A percentile compares a stretch with the other conserved stretches of the same genome.
These are phyloP conservation scores for Puntigrus tetrazona DNA, from an alignment of 2,113 vertebrate species.

Conservation along the genomic window DNA sequence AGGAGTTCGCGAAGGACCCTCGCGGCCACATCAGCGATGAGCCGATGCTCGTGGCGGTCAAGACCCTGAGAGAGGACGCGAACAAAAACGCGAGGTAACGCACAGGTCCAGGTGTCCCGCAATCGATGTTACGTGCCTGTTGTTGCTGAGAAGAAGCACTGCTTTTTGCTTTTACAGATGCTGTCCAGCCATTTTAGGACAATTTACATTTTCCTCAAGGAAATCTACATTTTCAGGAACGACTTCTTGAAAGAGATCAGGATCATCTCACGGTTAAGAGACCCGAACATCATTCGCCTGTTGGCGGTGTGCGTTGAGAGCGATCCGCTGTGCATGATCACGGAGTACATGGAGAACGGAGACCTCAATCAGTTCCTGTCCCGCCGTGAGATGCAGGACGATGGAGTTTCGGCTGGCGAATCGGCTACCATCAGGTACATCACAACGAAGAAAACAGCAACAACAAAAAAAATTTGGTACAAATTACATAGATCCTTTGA, in stretches of 20 bases:
- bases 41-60: slow-evolving; percentile 90
- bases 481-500: not conserved
- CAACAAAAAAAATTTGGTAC: not conserved
- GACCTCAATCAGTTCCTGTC: slow-evolving; percentile 99
- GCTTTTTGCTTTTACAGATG: slow-evolving; percentile 8
- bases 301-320: slow-evolving; percentile 90
- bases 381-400: slow-evolving; percentile 81
- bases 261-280: slow-evolving; percentile 97
- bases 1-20: slow-evolving; percentile 85
- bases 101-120: not conserved
- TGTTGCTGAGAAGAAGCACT: slow-evolving; percentile 1
- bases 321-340: slow-evolving; percentile 97
- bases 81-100: slow-evolving; percentile 95
- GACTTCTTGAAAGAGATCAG: slow-evolving; percentile 99
- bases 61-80: slow-evolving; percentile 96
- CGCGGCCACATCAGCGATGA: slow-evolving; percentile 70
- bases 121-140: not conserved
- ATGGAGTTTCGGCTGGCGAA: not conserved
- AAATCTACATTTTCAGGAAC: slow-evolving; percentile 78
- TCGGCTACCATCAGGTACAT: slow-evolving; percentile 77
- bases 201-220: slow-evolving; percentile 22
- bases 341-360: slow-evolving; percentile 98
- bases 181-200: not conserved
- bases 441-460: not conserved
- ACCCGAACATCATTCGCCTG: slow-evolving; percentile 95